phyloP scores from a whole-genome alignment of 2,113 vertebrate genomes.

The Rhinoderma darwinii region DNA sequence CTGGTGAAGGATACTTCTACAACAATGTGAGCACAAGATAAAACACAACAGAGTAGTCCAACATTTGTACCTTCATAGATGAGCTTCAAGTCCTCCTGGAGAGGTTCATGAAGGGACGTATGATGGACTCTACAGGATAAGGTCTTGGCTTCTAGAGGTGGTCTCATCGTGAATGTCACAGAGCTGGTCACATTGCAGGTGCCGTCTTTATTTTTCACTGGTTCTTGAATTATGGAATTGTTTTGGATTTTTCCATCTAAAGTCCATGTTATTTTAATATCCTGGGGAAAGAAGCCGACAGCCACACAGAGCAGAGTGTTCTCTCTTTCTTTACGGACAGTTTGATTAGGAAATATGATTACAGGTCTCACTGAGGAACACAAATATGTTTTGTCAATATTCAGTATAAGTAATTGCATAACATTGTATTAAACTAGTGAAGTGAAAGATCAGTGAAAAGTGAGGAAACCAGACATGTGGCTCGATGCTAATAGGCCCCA shows the following conservation, averaged over 20 bases:
- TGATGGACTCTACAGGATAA: constrained; percentile 44
- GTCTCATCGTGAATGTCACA: neutral
- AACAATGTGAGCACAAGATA: no score
- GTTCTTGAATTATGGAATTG: neutral
- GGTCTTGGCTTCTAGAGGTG: neutral
- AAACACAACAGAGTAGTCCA: no score
- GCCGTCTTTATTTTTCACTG: neutral
- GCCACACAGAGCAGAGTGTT: constrained; percentile 9
- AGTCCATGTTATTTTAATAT: constrained; percentile 9
- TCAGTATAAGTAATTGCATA: neutral
- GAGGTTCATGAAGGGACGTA: neutral
- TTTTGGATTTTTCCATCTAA: neutral
- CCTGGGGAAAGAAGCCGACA: neutral
- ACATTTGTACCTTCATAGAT: neutral
- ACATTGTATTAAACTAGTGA: neutral
- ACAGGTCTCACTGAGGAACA: neutral
- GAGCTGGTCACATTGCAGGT: constrained; percentile 10
- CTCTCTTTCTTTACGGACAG: neutral
- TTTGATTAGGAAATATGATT: neutral
- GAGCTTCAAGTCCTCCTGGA: constrained; percentile 28
- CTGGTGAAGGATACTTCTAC: no score
- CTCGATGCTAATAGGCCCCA: no score
- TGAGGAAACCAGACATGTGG: no score
- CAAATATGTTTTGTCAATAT: neutral
- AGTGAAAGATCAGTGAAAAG: no score